Percentiles rank a stretch among this genome's conserved stretches.
Evolutionary conservation across 2,113 vertebrate genomes (phyloP).

Genomic region (Hyaena hyaena): DNA sequence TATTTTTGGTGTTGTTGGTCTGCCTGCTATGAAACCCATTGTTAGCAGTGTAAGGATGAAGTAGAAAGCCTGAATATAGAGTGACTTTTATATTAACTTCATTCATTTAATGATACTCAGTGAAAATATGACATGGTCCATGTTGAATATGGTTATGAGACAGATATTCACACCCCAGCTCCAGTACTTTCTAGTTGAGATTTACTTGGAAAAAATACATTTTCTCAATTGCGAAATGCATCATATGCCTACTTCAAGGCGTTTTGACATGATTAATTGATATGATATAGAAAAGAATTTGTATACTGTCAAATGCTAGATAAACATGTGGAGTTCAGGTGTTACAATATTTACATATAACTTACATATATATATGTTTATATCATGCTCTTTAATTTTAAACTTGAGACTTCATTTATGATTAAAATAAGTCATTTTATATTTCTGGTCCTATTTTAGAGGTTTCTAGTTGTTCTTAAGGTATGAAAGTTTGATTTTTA

Average conservation of each 20-base stretch:
- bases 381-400: neutral
- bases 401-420: neutral
- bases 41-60: neutral
- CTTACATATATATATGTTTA: neutral
- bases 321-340: neutral
- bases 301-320: neutral
- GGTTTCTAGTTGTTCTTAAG: neutral
- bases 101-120: neutral
- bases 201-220: neutral
- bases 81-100: neutral
- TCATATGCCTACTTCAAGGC: neutral
- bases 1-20: neutral
- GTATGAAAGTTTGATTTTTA: neutral
- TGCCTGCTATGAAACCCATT: neutral
- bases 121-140: neutral
- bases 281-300: neutral
- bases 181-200: neutral
- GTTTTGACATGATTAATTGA: neutral
- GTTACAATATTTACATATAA: neutral
- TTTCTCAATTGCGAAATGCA: neutral
- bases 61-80: neutral
- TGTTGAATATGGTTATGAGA: neutral
- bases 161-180: neutral
- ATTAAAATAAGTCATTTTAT: constrained; percentile 18
- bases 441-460: neutral